These are phyloP conservation scores for Budorcas taxicolor DNA, from an alignment of 2,113 vertebrate species.

Conservation along the genomic window DNA sequence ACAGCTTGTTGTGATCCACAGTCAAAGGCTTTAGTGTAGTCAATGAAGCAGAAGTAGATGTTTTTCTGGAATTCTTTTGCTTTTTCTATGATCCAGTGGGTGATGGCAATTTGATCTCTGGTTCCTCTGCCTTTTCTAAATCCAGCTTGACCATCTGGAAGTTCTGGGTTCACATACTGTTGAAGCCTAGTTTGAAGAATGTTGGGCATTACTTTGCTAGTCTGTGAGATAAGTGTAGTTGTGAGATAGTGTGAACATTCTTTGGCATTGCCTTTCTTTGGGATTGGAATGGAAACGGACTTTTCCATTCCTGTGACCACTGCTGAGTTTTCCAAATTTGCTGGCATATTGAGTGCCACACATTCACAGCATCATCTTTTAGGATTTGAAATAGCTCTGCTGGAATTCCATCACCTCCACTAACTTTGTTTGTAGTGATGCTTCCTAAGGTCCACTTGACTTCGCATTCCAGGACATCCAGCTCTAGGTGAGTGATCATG, in stretches of 20 bases:
- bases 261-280: background rate
- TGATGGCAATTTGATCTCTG: background rate
- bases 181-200: background rate
- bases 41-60: background rate
- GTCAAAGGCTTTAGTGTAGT: background rate
- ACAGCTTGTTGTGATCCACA: background rate
- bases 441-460: background rate
- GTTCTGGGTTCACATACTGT: background rate
- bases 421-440: background rate
- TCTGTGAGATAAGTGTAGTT: background rate
- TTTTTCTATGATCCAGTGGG: background rate
- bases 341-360: background rate
- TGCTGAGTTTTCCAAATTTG: background rate
- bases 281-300: background rate
- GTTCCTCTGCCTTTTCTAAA: background rate
- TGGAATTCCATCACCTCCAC: background rate
- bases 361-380: background rate
- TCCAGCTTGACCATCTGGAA: background rate
- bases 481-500: background rate
- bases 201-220: background rate
- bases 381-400: background rate
- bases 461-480: background rate
- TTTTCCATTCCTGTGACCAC: background rate
- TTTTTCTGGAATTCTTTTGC: background rate
- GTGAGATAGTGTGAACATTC: background rate